Evolutionary conservation across 2,797 vertebrate species (phyloP).

Genomic region (Chrosomus eos): DNA sequence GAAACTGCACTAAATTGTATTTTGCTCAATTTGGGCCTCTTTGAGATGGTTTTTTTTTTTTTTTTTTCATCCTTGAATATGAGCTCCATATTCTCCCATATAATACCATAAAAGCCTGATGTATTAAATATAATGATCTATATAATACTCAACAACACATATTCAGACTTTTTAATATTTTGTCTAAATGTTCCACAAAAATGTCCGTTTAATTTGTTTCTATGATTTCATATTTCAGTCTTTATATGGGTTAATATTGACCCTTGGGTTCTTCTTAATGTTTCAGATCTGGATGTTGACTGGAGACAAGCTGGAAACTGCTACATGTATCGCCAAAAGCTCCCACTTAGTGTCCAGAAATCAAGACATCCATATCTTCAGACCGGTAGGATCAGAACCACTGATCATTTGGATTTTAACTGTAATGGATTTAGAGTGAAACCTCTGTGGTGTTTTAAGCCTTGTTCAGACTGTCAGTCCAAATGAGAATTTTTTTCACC

Average conservation of each 20-base stretch:
- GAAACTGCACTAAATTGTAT: background rate
- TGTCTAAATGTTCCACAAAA: background rate
- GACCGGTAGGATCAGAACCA: constrained; percentile 76
- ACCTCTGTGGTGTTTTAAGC: background rate
- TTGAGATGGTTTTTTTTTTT: too few relatives aligned
- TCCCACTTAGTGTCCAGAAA: constrained; percentile 93
- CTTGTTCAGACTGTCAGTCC: background rate
- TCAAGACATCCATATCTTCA: constrained; percentile 94
- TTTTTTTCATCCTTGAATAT: background rate
- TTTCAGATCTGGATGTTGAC: constrained; percentile 98
- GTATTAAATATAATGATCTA: background rate
- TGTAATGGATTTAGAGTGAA: background rate
- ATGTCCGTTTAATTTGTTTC: background rate
- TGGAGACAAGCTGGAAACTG: constrained; percentile 96
- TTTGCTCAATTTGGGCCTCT: background rate
- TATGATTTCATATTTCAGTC: background rate
- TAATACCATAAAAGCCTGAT: background rate
- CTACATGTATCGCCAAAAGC: constrained; percentile 97
- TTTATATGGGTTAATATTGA: background rate
- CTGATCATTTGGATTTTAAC: background rate
- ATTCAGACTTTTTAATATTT: background rate
- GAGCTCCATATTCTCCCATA: background rate
- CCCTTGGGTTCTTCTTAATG: background rate
- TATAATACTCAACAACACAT: background rate
- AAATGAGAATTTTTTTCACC: background rate